Base-by-base conservation (phyloP, 2,797 vertebrate genomes). In the Anisognathus igniventris region DNA sequence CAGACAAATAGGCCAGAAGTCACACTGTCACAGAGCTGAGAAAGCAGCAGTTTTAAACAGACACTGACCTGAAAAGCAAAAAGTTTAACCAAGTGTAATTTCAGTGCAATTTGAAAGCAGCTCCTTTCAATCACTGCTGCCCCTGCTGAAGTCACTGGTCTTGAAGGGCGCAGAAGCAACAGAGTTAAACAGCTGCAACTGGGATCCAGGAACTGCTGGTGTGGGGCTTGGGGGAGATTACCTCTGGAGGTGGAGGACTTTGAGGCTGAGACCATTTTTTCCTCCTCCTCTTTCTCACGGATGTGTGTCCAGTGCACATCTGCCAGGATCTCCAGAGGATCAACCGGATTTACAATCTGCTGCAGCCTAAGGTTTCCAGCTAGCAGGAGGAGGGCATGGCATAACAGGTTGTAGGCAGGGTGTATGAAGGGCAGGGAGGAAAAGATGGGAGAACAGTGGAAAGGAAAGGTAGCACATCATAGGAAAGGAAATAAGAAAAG, bases 171-270 rank as follows among this genome's bases (percentile, higher is more conserved):
- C 44, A 94, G 85, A 91, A 84, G 70, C 87, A 93, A 92, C 82
- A 88, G 61, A 85, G 70, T 61, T 91, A 90, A 95, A 90, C 73
- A 90, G 95, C 73, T 81, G 64, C 54, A 73, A 67, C 67, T 2
- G 4, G 50, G 92, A 74, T 50, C 60, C 53, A 64, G 35, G 79
- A 71, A 53, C 10, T 48, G 31, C 40, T 0, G 2, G 58, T 47
- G 67, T 2, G 0, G 80, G 76, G 48, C 92, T 75, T 20, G 45
- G 44, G 40, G 24, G 64, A 78, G 66, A 97, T 99, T 99, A 99
- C 99, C 99, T 99, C 99, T 97, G 94, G 98, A 98, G 98, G 98
- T 96, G 74, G 98, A 98, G 97, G 98, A 98, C 96, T 98, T 98
- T 71, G 98, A 98, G 95, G 97, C 76, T 28, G 97, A 98, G 88